These are phyloP conservation scores for Callithrix jacchus DNA, from an alignment of 2,113 vertebrate genomes.

Conservation along the genomic window DNA sequence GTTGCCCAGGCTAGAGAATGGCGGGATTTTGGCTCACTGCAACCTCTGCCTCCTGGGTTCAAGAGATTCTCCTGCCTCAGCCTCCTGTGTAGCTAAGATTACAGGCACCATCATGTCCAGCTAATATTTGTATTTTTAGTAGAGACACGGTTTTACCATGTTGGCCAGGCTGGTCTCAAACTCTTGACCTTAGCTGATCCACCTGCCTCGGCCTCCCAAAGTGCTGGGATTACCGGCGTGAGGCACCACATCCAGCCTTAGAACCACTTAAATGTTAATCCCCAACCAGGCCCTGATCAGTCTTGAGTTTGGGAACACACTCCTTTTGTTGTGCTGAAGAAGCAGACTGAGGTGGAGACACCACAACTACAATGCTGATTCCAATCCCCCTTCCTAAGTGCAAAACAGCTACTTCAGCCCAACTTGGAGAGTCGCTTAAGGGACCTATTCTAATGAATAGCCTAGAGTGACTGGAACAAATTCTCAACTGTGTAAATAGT, in stretches of 20 bases:
- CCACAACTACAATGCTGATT: neutral
- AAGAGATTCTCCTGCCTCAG: too few species aligned
- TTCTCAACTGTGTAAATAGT: slow-evolving; percentile 25
- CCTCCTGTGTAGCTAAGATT: too few species aligned
- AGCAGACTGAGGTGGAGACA: neutral
- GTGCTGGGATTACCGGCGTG: too few species aligned
- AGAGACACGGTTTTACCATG: too few species aligned
- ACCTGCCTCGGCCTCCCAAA: too few species aligned
- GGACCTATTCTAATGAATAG: neutral
- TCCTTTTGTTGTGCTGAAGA: neutral
- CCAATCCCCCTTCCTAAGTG: neutral
- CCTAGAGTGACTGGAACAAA: neutral
- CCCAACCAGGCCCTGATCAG: neutral
- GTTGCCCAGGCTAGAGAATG: too few species aligned
- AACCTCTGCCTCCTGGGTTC: too few species aligned
- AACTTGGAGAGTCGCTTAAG: neutral
- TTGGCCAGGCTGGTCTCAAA: too few species aligned
- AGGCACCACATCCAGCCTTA: neutral
- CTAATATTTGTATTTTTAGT: too few species aligned
- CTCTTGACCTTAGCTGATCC: too few species aligned
- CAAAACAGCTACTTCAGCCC: neutral
- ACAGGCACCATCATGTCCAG: too few species aligned
- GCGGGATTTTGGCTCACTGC: too few species aligned
- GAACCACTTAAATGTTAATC: neutral
- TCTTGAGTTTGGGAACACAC: neutral